Base-by-base conservation (phyloP, 2,113 vertebrate genomes). In the Colistium nudipinnis region DNA sequence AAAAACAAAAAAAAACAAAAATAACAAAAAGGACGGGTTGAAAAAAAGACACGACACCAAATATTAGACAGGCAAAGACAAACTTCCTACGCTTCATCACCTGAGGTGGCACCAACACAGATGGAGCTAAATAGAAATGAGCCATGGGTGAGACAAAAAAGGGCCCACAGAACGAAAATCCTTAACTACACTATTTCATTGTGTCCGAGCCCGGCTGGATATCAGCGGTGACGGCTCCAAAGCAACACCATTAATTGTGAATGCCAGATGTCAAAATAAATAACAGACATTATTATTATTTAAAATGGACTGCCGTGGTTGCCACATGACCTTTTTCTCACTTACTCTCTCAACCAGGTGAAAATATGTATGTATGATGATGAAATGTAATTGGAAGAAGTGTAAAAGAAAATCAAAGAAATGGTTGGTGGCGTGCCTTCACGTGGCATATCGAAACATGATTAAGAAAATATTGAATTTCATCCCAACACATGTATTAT, bases 211-310 rank as follows among this genome's bases (percentile, higher is more conserved):
- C 65, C 69, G 28, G 78, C 63, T 82, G 80, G 80, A 84, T 74
- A 81, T 81, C 64, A 61, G 74, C 41, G 70, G 73, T 70, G 70
- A 83, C 83, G 83, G 78, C 73, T 78, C 65, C 61, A 62, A 85
- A 86, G 79, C 71, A 89, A 82, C 82, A 74, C 71, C 48, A 81
- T 91, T 78, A 82, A 91, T 89, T 82, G 86, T 87, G 49, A 86
- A 91, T 86, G 68, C 41, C 24, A 69, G 41, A 69, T 84, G 81
- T 87, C 65, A 79, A 83, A 85, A 85, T 79, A 77, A 91, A 84
- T 63, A 85, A 81, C 61, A 74, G 69, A 54, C 73, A 84, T 79
- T 83, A 85, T 84, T 87, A 86, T 83, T 86, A 54, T 74, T 87
- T 78, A 67, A 70, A 80, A 57, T 44, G 63, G 71, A 56, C 63